A percentile compares a stretch with the other conserved stretches of the same genome.
These are phyloP conservation scores for Vidua macroura DNA, from an alignment of 2,113 vertebrate species.

Conservation along the genomic window DNA sequence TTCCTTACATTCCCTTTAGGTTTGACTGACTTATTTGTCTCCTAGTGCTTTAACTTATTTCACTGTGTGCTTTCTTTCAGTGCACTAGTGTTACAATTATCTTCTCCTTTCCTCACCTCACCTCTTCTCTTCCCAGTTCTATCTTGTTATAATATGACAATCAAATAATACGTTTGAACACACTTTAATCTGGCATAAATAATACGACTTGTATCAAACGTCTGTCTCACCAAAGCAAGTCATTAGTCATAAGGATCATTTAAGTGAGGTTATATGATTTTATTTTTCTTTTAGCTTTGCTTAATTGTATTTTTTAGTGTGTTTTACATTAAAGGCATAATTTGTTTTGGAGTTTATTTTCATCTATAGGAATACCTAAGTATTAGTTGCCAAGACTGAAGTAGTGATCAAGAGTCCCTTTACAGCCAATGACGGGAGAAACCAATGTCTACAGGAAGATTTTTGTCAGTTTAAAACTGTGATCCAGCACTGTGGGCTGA, in stretches of 20 bases:
- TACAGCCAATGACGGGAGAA: background rate
- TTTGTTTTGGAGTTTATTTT: background rate
- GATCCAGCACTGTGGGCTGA: background rate
- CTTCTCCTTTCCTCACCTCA: background rate
- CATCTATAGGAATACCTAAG: background rate
- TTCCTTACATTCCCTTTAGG: background rate
- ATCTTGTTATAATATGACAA: background rate
- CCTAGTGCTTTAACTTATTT: background rate
- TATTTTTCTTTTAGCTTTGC: background rate
- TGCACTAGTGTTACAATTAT: background rate
- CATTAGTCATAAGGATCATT: background rate
- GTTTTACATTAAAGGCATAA: background rate
- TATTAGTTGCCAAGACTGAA: background rate
- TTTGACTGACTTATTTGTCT: background rate
- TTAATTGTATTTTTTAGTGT: background rate
- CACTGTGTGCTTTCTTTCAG: background rate
- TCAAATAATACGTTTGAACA: background rate
- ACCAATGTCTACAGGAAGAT: background rate
- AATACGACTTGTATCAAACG: accelerated
- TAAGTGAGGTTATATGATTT: background rate
- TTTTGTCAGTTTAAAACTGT: background rate
- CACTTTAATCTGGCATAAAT: background rate
- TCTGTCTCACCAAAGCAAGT: background rate
- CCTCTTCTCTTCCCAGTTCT: background rate
- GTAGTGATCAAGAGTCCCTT: background rate